Conservation (phyloP, 2,797 vertebrate genomes). For the Ctenopoma kingsleyae region DNA sequence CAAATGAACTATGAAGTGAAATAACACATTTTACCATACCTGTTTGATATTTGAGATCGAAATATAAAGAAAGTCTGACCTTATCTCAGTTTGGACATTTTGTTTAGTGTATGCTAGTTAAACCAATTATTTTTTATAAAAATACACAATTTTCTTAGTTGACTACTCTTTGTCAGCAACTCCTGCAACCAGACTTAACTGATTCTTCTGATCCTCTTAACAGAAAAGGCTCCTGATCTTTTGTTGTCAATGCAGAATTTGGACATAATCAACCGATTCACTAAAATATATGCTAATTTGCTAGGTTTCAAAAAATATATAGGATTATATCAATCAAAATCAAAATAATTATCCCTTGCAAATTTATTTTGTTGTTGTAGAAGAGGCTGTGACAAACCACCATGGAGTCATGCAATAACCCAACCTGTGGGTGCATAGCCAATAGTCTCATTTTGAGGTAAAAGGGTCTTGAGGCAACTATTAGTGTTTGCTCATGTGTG, state of each 20-base stretch:
- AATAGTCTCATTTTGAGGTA: conserved; percentile 39
- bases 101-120: not conserved
- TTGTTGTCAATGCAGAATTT: not conserved
- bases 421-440: conserved; percentile 38
- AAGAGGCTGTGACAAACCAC: conserved; percentile 38
- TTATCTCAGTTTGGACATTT: not conserved
- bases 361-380: not conserved
- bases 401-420: conserved; percentile 28
- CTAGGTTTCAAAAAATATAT: not conserved
- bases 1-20: too few species aligned
- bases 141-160: not conserved
- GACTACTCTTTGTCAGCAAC: too few species aligned
- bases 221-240: not conserved
- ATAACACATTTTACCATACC: not conserved
- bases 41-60: not conserved
- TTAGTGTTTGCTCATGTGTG: conserved; percentile 32
- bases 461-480: conserved; percentile 35
- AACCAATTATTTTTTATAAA: not conserved
- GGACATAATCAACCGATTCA: not conserved
- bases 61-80: not conserved
- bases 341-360: not conserved
- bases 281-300: not conserved
- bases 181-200: not conserved
- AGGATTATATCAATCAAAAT: not conserved
- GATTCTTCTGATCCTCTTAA: too few species aligned